Evolutionary conservation across 2,797 vertebrate species (phyloP).

Genomic region (Florisuga fusca): DNA sequence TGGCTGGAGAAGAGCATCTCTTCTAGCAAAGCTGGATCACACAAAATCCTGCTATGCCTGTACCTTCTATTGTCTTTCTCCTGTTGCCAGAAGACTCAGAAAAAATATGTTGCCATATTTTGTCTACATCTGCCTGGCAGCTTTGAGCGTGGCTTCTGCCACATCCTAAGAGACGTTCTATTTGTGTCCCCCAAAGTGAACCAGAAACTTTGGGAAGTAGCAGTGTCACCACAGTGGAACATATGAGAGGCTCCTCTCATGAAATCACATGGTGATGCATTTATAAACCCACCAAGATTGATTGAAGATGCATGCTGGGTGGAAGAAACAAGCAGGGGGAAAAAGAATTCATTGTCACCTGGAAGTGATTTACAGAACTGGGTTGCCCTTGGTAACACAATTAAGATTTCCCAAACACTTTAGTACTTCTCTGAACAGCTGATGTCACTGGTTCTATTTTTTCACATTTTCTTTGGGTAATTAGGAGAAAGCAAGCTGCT

Average conservation of each 20-base stretch:
- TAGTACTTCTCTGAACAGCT: constrained; percentile 25
- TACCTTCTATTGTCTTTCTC: not conserved
- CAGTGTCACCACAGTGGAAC: not conserved
- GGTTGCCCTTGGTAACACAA: constrained; percentile 27
- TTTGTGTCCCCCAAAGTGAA: constrained; percentile 17
- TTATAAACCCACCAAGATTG: not conserved
- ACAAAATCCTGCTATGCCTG: not conserved
- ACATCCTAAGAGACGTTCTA: constrained; percentile 4
- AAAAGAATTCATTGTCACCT: not conserved
- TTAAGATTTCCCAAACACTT: constrained; percentile 54
- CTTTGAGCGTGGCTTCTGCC: not conserved
- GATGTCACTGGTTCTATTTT: not conserved
- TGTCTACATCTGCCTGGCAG: not conserved
- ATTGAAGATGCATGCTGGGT: constrained; percentile 31
- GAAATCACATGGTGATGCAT: not conserved
- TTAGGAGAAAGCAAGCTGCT: not conserved
- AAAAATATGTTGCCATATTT: not conserved
- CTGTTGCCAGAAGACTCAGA: not conserved
- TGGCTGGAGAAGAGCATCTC: not conserved
- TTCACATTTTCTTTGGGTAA: not conserved
- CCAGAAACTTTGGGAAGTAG: not conserved
- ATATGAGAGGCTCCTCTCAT: not conserved
- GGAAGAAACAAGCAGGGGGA: not conserved
- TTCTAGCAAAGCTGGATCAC: not conserved
- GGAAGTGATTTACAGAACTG: constrained; percentile 40